These are phyloP conservation scores for Pomacea maculata DNA, from an alignment of 1,140 invertebrate species.

Conservation along the genomic window DNA sequence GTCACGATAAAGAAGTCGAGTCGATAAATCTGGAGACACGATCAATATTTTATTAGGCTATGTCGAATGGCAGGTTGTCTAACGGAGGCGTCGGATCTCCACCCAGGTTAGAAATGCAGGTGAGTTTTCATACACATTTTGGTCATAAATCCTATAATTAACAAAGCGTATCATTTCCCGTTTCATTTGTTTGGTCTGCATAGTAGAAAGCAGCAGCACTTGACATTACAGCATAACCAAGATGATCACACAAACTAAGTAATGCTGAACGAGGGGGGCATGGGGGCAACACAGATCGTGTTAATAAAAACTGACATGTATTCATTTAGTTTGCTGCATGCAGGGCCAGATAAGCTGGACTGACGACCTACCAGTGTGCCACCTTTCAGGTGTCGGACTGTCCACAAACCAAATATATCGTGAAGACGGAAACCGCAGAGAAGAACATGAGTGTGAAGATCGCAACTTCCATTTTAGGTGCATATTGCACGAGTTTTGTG, in stretches of 20 bases:
- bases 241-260: too few relatives aligned
- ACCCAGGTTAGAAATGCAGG: slow-evolving; percentile 34
- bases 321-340: too few relatives aligned
- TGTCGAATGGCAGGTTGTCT: slow-evolving; percentile 53
- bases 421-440: slow-evolving; percentile 77
- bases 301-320: too few relatives aligned
- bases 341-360: slow-evolving; percentile 74
- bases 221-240: too few relatives aligned
- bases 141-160: too few relatives aligned
- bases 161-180: too few relatives aligned
- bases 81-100: slow-evolving; percentile 36
- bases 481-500: background rate
- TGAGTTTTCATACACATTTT: slow-evolving; percentile 8
- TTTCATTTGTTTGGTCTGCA: background rate
- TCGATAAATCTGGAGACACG: background rate
- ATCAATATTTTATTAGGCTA: slow-evolving; percentile 5
- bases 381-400: slow-evolving; percentile 78
- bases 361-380: slow-evolving; percentile 86
- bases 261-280: too few relatives aligned
- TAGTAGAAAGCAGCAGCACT: background rate
- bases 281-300: too few relatives aligned
- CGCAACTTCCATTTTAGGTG: slow-evolving; percentile 80
- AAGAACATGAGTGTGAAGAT: slow-evolving; percentile 84
- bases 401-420: slow-evolving; percentile 85
- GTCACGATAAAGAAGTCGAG: background rate